Conservation (phyloP, 2,888 invertebrate species). For the Tenodera sinensis region DNA sequence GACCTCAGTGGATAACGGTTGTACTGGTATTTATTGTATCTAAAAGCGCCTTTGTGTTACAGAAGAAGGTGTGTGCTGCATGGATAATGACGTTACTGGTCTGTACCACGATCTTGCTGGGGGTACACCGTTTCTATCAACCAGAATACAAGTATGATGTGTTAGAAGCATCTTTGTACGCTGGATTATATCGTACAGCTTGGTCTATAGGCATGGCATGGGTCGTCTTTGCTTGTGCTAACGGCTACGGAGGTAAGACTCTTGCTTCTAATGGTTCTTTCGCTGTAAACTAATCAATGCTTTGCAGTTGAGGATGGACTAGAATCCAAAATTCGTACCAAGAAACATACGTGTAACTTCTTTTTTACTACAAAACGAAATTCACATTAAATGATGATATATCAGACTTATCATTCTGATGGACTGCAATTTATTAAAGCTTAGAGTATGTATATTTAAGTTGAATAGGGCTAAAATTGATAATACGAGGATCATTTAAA, state of each 20-base stretch:
- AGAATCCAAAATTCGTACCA: no score
- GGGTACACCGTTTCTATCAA: conserved; percentile 37
- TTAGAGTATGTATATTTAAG: no score
- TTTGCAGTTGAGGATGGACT: no score
- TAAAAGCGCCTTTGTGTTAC: background rate
- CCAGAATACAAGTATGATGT: conserved; percentile 48
- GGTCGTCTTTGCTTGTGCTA: conserved; percentile 51
- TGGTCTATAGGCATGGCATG: conserved; percentile 53
- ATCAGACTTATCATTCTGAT: no score
- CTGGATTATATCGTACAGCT: conserved; percentile 53
- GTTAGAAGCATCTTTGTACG: conserved; percentile 54
- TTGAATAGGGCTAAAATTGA: no score
- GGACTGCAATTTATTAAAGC: no score
- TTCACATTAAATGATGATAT: no score
- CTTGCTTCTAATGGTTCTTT: background rate
- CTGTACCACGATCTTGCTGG: background rate
- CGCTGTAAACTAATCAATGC: no score
- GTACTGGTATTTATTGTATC: background rate
- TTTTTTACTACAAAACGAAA: no score
- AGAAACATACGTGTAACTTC: no score
- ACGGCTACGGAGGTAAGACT: conserved; percentile 53
- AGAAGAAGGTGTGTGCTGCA: background rate
- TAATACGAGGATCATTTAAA: no score
- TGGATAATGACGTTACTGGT: background rate
- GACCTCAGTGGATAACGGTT: no score